Evolutionary conservation across 2,797 vertebrate species (phyloP).

Genomic region (Epinephelus malabaricus): DNA sequence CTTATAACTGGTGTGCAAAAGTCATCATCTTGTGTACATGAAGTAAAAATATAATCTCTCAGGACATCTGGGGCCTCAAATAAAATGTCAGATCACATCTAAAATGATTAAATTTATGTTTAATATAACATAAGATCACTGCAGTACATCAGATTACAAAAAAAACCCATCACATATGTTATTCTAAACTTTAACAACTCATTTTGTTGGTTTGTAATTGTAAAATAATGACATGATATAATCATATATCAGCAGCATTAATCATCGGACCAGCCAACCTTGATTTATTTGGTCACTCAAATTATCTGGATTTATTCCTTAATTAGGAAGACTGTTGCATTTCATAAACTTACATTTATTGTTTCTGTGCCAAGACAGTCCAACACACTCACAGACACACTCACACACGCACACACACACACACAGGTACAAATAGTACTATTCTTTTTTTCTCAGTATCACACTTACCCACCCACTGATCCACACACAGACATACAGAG

Average conservation of each 20-base stretch:
- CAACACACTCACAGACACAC: conserved; percentile 12
- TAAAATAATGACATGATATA: not conserved
- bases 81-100: not conserved
- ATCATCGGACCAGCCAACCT: not conserved
- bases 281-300: not conserved
- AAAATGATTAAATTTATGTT: not conserved
- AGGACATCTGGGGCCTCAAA: not conserved
- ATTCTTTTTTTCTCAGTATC: conserved; percentile 61
- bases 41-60: no score
- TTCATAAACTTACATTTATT: not conserved
- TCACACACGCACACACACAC: conserved; percentile 32
- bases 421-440: conserved; percentile 47
- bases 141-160: not conserved
- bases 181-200: not conserved
- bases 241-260: not conserved
- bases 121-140: not conserved
- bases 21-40: not conserved
- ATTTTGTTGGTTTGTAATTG: not conserved
- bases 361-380: conserved; percentile 49
- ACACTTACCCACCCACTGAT: conserved; percentile 72
- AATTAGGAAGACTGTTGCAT: not conserved
- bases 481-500: conserved; percentile 53
- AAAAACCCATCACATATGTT: not conserved
- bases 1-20: no score
- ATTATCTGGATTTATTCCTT: not conserved